Evolutionary conservation across 2,797 vertebrate species (phyloP).

Genomic region (Sciurus vulgaris): DNA sequence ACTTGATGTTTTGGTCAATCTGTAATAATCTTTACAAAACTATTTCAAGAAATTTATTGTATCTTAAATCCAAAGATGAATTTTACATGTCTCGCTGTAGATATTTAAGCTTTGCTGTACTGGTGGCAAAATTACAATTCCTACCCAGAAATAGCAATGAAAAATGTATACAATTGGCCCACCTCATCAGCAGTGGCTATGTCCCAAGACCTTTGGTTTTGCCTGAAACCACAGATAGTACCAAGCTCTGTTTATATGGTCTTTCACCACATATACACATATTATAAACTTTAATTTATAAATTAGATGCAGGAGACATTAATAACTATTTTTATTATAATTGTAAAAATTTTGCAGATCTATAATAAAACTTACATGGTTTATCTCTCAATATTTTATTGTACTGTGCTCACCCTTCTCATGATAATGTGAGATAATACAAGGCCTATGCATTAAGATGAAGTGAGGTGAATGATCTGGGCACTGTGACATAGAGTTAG

Average conservation of each 20-base stretch:
- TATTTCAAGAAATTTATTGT: conserved; percentile 29
- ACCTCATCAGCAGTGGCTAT: neutral
- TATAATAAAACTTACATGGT: too few relatives aligned
- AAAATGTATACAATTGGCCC: neutral
- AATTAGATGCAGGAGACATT: neutral
- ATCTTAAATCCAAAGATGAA: conserved; percentile 51
- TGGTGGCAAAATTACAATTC: conserved; percentile 35
- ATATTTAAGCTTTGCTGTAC: neutral
- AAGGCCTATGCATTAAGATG: neutral
- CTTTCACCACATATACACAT: neutral
- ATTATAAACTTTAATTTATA: neutral
- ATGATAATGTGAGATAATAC: neutral
- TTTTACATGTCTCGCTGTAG: conserved; percentile 17
- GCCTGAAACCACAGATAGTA: neutral
- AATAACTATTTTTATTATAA: neutral
- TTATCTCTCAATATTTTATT: neutral
- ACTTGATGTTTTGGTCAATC: conserved; percentile 51
- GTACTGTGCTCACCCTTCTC: neutral
- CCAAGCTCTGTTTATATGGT: neutral
- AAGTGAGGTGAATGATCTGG: neutral
- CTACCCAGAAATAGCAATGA: conserved; percentile 41
- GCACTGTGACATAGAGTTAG: neutral
- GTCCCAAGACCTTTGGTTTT: neutral
- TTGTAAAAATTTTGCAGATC: too few relatives aligned
- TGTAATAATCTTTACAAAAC: conserved; percentile 44